Conservation (phyloP, 2,797 vertebrate species). For the Phoxinus dragarum region DNA sequence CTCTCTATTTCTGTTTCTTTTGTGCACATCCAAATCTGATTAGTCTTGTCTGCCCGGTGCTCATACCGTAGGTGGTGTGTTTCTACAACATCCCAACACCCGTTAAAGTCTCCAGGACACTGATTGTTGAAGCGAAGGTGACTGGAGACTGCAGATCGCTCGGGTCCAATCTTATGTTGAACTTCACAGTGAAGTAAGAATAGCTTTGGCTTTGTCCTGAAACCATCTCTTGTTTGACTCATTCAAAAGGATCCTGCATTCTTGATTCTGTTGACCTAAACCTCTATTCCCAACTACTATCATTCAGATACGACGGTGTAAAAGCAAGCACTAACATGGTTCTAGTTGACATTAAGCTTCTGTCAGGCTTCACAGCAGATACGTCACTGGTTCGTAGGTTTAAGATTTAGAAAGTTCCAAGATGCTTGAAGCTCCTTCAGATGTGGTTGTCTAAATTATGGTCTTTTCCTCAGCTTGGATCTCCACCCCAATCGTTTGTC, state of each 20-base stretch:
- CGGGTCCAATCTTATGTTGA: neutral
- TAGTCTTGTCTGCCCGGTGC: too few species aligned
- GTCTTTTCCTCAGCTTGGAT: neutral
- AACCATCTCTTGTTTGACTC: neutral
- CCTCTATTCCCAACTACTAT: too few species aligned
- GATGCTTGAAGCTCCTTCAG: neutral
- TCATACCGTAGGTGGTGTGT: neutral
- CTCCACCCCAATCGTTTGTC: neutral
- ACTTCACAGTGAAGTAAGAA: neutral
- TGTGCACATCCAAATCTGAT: neutral
- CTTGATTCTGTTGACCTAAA: neutral
- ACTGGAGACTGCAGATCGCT: too few species aligned
- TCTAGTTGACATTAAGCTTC: neutral
- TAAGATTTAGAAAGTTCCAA: neutral
- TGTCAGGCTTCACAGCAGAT: neutral
- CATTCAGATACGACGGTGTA: neutral
- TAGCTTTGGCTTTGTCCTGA: neutral
- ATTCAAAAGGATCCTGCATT: too few species aligned
- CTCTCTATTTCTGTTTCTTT: too few species aligned
- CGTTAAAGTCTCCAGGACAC: neutral
- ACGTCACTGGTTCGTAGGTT: neutral
- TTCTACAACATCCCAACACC: slow-evolving; percentile 25
- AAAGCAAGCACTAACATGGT: neutral
- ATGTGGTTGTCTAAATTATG: neutral
- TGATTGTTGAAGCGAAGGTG: neutral